Evolutionary conservation across 2,888 invertebrate species (phyloP), one percentile per base, ranked within the genome.

Genomic region (Eupithecia centaureata): DNA sequence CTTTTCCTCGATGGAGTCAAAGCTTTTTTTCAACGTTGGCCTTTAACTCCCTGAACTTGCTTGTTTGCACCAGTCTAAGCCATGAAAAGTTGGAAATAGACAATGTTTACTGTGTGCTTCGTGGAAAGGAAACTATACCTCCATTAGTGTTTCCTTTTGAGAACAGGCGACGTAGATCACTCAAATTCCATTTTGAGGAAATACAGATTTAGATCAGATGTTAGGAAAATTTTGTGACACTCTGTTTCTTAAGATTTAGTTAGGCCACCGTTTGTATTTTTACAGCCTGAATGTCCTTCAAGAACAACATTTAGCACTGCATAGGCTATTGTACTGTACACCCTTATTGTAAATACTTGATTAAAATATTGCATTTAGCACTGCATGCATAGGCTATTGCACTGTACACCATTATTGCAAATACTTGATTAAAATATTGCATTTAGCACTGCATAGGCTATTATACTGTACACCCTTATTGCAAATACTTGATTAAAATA

Each of bases 131-230:
- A 84, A 82, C 82, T 81, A 80, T 82, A 79, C 81, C 79, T 78
- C 84, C 84, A 83, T 84, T 84, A 84, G 82, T 78, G 79, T 79
- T 84, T 84, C 84, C 84, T 84, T 80, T 81, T 73, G 76, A 77
- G 79, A 68, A 61, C 58, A 42, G 67, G 72, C 73, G 63, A 83
- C 80, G 77, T 76, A 76, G 79, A 82, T 83, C 84, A 82, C 79
- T 83, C 81, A 79, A 79, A 82, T 77, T 78, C 78, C 79, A 78
- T 78, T 80, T 81, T 78, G 77, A 78, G 83, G 83, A 83, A 81
- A 80, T 78, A 77, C 81, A 80, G 79, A 82, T 81, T 80, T 82
- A 82, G 83, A 76, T 72, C 47, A 47, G 47, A 22, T 3, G 47
- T 58, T 33, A 30, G 71, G 71, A 68, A 67, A 42, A 35, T 58